Conservation (phyloP, 2,113 vertebrate species). For the Halichoerus grypus region DNA sequence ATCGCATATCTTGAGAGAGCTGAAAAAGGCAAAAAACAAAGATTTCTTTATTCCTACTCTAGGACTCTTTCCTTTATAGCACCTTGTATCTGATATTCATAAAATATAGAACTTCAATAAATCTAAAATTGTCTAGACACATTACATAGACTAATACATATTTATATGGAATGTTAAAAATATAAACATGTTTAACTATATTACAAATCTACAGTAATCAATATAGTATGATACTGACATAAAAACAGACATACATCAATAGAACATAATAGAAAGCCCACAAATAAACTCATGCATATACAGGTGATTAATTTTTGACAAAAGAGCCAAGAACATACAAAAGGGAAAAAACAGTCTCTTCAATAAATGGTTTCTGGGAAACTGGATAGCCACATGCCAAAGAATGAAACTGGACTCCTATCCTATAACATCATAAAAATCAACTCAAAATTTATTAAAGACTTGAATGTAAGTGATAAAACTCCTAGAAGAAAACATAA, state of each 20-base stretch:
- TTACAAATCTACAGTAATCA: neutral
- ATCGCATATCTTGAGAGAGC: neutral
- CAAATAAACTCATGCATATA: neutral
- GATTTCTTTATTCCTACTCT: neutral
- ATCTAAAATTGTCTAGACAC: neutral
- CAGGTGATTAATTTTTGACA: neutral
- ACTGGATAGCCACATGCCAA: neutral
- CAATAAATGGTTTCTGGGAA: neutral
- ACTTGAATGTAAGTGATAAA: neutral
- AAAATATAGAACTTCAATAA: slow-evolving; percentile 25
- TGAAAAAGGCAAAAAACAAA: neutral
- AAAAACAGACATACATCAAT: neutral
- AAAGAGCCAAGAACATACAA: neutral
- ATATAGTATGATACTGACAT: neutral
- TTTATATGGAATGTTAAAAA: slow-evolving; percentile 17
- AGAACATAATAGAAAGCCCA: neutral
- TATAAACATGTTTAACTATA: neutral
- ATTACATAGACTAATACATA: neutral
- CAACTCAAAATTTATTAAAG: neutral
- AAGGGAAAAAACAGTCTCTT: neutral
- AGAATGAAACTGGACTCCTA: neutral
- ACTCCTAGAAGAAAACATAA: neutral
- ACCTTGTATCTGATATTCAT: neutral
- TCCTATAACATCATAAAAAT: neutral
- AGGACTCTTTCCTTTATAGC: neutral